Conservation (phyloP, 2,888 invertebrate species). For the Temnothorax rugatulus region DNA sequence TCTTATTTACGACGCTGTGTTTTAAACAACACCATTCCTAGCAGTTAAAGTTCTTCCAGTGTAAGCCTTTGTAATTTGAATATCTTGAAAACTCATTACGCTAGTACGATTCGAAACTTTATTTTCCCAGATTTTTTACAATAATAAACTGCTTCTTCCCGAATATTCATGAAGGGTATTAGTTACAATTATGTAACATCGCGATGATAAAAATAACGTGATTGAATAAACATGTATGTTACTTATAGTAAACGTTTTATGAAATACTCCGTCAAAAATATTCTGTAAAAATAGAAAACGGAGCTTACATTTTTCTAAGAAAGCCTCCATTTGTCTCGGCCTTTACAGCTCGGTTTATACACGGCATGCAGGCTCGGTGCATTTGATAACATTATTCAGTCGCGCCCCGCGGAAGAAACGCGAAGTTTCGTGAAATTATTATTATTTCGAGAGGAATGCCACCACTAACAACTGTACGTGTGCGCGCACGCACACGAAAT, state of each 20-base stretch:
- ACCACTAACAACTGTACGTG: conserved; percentile 45
- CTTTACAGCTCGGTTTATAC: conserved; percentile 11
- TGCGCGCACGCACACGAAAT: conserved; percentile 50
- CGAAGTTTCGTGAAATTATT: conserved; percentile 43
- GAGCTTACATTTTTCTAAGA: conserved; percentile 6
- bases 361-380: conserved; percentile 24
- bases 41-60: neutral
- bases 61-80: neutral
- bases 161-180: neutral
- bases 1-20: neutral
- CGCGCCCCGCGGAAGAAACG: conserved; percentile 39
- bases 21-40: neutral
- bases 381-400: conserved; percentile 54
- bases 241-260: neutral
- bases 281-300: neutral
- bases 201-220: neutral
- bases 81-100: neutral
- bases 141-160: neutral
- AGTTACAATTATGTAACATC: neutral
- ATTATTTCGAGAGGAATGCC: conserved; percentile 41
- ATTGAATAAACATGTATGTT: neutral
- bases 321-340: conserved; percentile 20
- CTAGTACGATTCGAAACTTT: neutral
- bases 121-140: neutral
- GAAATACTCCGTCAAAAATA: conserved; percentile 6